These are phyloP conservation scores for Pasiphila rectangulata DNA, from an alignment of 2,888 invertebrate species.

Conservation along the genomic window DNA sequence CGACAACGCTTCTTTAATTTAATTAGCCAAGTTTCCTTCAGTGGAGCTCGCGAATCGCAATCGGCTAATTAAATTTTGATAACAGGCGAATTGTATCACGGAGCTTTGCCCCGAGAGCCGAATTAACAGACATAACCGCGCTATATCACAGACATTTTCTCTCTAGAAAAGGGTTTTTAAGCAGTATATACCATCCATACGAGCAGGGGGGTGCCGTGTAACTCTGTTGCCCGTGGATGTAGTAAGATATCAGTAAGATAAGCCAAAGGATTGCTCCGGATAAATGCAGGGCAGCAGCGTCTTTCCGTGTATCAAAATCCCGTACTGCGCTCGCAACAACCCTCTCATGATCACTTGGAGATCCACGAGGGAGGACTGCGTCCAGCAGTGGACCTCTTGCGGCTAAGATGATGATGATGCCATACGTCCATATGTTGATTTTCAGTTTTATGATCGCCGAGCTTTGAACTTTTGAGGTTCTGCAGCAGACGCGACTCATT, in stretches of 20 bases:
- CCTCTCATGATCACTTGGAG: no score
- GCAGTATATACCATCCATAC: constrained; percentile 12
- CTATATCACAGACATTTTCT: constrained; percentile 12
- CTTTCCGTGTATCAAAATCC: no score
- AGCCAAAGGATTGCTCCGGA: no score
- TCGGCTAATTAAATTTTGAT: constrained; percentile 37
- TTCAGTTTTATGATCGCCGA: constrained; percentile 16
- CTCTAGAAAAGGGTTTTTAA: constrained; percentile 2
- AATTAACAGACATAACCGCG: constrained; percentile 15
- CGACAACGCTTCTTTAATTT: constrained; percentile 52
- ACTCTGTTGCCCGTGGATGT: no score
- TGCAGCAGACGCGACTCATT: constrained; percentile 26
- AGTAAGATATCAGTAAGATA: no score
- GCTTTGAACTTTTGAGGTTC: constrained; percentile 24
- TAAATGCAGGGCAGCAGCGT: no score
- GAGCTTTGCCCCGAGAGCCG: constrained; percentile 21
- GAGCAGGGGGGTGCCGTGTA: no score
- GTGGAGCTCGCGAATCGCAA: constrained; percentile 31
- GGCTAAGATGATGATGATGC: not conserved
- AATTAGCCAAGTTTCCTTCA: constrained; percentile 44
- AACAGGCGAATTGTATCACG: constrained; percentile 31
- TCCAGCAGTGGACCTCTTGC: no score
- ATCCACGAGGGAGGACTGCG: no score
- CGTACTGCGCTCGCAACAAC: no score
- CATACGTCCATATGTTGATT: not conserved